A percentile compares a stretch with the other conserved stretches of the same genome.
Evolutionary conservation across 2,888 invertebrate genomes (phyloP).

Genomic region (Hirtodrosophila alboralis): DNA sequence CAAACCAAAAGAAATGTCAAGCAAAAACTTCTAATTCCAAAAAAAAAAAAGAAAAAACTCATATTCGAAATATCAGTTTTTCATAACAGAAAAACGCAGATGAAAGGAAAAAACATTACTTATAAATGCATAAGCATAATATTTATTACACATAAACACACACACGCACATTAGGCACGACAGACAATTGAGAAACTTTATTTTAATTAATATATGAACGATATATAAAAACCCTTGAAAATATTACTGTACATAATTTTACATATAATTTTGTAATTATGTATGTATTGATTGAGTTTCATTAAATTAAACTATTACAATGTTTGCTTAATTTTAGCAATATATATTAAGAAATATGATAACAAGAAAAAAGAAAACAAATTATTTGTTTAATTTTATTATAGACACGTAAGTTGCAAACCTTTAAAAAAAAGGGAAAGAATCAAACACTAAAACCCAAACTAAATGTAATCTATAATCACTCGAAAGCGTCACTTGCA

Average conservation of each 20-base stretch:
- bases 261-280: slow-evolving; percentile 77
- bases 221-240: slow-evolving; percentile 23
- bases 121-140: slow-evolving; percentile 53
- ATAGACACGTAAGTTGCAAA: slow-evolving; percentile 28
- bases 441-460: slow-evolving; percentile 12
- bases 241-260: slow-evolving; percentile 67
- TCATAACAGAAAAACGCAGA: slow-evolving; percentile 42
- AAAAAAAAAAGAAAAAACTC: slow-evolving; percentile 41
- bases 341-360: slow-evolving; percentile 21
- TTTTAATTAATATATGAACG: slow-evolving; percentile 16
- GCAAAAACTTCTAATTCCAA: slow-evolving; percentile 45
- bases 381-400: slow-evolving; percentile 41
- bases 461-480: slow-evolving; percentile 24
- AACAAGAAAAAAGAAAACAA: slow-evolving; percentile 11
- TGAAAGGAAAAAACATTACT: slow-evolving; percentile 31
- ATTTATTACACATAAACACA: slow-evolving; percentile 61
- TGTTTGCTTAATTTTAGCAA: slow-evolving; percentile 68
- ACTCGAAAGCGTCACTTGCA: slow-evolving; percentile 19
- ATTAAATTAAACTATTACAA: slow-evolving; percentile 59
- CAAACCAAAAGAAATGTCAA: slow-evolving; percentile 38
- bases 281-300: slow-evolving; percentile 64
- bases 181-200: slow-evolving; percentile 11
- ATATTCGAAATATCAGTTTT: slow-evolving; percentile 66
- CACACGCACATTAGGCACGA: slow-evolving; percentile 52
- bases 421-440: slow-evolving; percentile 14